Conservation (phyloP, 2,797 vertebrate species). For the Etheostoma nigrum region DNA sequence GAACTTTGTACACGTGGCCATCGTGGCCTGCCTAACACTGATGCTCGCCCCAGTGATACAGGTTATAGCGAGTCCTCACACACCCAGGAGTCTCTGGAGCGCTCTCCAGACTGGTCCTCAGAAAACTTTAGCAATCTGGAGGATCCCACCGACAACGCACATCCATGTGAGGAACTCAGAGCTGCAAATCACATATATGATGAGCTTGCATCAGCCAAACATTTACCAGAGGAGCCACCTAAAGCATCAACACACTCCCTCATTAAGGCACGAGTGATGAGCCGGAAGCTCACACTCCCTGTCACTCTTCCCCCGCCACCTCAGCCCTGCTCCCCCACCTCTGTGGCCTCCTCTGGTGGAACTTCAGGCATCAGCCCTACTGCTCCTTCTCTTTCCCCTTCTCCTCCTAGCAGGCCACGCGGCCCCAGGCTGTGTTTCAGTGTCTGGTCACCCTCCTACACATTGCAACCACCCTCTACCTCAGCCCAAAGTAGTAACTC, state of each 20-base stretch:
- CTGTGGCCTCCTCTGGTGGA: slow-evolving; percentile 76
- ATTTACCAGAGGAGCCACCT: slow-evolving; percentile 78
- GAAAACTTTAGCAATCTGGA: slow-evolving; percentile 84
- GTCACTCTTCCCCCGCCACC: slow-evolving; percentile 78
- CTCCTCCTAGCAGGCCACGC: slow-evolving; percentile 76
- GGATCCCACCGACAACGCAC: slow-evolving; percentile 69
- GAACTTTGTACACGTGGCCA: slow-evolving; percentile 79
- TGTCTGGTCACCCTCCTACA: slow-evolving; percentile 84
- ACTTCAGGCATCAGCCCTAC: slow-evolving; percentile 78
- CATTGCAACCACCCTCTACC: slow-evolving; percentile 81
- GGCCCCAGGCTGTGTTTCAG: slow-evolving; percentile 88
- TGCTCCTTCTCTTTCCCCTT: slow-evolving; percentile 77
- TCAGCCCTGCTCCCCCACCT: slow-evolving; percentile 81
- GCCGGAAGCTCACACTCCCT: slow-evolving; percentile 82
- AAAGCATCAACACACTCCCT: slow-evolving; percentile 69
- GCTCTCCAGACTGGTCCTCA: slow-evolving; percentile 84
- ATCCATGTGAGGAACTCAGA: slow-evolving; percentile 72
- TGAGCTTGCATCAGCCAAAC: slow-evolving; percentile 82
- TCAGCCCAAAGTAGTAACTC: slow-evolving; percentile 77
- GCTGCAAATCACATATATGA: slow-evolving; percentile 75
- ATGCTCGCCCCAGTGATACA: slow-evolving; percentile 70
- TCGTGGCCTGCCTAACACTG: slow-evolving; percentile 60
- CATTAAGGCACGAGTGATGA: slow-evolving; percentile 80
- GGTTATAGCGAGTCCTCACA: slow-evolving; percentile 81
- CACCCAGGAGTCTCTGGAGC: slow-evolving; percentile 81